Base-by-base conservation (phyloP, 2,888 invertebrate genomes). In the Eucriotettix oculatus region DNA sequence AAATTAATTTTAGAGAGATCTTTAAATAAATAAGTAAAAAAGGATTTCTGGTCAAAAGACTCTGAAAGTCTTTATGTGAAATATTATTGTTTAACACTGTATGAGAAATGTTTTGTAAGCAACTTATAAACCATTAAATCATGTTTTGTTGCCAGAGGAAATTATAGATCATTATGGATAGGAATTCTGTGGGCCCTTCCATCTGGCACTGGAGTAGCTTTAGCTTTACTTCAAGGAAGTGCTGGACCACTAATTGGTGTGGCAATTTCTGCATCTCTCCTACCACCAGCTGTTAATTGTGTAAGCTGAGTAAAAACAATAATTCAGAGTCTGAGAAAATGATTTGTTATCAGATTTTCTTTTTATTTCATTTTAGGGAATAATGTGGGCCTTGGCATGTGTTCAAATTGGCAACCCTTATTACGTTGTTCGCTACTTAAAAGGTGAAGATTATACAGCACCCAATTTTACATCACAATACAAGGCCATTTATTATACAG, bases 241-340 rank as follows among this genome's bases (percentile, higher is more conserved):
- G 86, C 86, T 52, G 90, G 90, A 0, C 90, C 90, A 0, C 74
- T 91, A 57, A 90, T 91, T 64, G 91, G 90, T 61, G 90, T 91
- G 58, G 91, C 91, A n/a, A 91, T 91, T 70, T 90, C 90, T 16
- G 90, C 90, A 0, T 90, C 90, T 0, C 75, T 91, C 58, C 71
- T 91, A 62, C 91, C 91, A 17, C 91, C 90, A 9, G 87, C 88
- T 60, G 90, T 90, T 40, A 91, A 91, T 74, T 87, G 89, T 69
- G 90, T 86, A 75, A 79, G 84, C 48, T 48, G 12, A 5, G n/a
- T 48, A 48, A 14, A 14, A 48, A 48, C n/a, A n/a, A 48, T 29
- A 48, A 14, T 48, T 48, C 14, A 14, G 48, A 48, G 9, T 5
- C 9, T 48, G 12, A n/a, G 5, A 2, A 29, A 29, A 29, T 29